Percentiles rank a stretch among this genome's conserved stretches.
Evolutionary conservation across 2,888 invertebrate species (phyloP).

Genomic region (Protonemura montana): DNA sequence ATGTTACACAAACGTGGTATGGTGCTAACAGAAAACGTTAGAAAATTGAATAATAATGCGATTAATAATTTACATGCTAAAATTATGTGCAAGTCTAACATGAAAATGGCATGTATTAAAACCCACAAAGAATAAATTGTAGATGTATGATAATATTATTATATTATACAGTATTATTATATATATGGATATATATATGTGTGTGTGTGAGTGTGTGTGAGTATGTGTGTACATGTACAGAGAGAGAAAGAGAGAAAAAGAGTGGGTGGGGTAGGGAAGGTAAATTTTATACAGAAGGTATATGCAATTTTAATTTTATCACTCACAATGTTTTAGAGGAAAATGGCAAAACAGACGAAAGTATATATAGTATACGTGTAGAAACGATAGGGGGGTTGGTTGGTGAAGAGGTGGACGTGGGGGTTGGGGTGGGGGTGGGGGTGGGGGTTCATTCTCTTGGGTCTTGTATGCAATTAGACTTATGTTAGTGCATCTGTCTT

Average conservation of each 20-base stretch:
- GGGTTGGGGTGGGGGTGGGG: slow-evolving; percentile 47
- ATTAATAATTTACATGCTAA: background rate
- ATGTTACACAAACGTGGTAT: too few species aligned
- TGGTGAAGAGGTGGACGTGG: slow-evolving; percentile 45
- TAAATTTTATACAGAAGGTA: too few species aligned
- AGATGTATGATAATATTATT: background rate
- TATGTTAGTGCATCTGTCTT: slow-evolving; percentile 34
- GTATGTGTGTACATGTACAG: too few species aligned
- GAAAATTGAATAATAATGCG: background rate
- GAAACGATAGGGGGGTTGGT: slow-evolving; percentile 46
- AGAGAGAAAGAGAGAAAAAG: too few species aligned
- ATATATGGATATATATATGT: too few species aligned
- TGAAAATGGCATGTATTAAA: slow-evolving; percentile 2
- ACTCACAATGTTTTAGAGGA: background rate
- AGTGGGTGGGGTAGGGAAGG: too few species aligned
- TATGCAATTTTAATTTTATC: background rate
- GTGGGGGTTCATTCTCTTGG: slow-evolving; percentile 44
- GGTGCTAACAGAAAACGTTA: background rate
- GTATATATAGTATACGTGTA: background rate
- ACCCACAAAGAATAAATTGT: slow-evolving; percentile 7
- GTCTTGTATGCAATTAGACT: slow-evolving; percentile 38
- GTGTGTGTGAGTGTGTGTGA: too few species aligned
- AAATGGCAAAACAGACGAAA: slow-evolving; percentile 2
- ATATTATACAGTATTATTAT: background rate
- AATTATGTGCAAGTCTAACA: slow-evolving; percentile 5